Evolutionary conservation across 2,888 invertebrate genomes (phyloP), one percentile per base, ranked within the genome.

Genomic region (Amphimallon solstitiale): DNA sequence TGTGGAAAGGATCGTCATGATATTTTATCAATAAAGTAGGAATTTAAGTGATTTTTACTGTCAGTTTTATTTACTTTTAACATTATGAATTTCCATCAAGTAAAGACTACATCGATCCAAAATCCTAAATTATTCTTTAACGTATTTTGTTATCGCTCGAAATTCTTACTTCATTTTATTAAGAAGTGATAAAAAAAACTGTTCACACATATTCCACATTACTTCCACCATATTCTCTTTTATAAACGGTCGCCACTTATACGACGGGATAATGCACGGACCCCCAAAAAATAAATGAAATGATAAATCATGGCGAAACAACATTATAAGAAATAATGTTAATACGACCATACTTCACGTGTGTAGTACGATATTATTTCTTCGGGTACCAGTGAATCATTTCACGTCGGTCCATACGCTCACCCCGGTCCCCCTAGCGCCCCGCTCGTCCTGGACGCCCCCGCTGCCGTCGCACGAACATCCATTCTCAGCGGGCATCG

Each of bases 401-500:
- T 70, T 68, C 71, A 29, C 29, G 29, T 29, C 29, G 29, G 29
- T 29, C 29, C 29, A 29, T 29, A 9, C 29, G 29, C 6, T 5
- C 72, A 71, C 73, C 72, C 71, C 70, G 17, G 45, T 14, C 34
- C 43, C 63, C 45, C 23, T 14, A 19, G 51, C 46, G 14, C 29
- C 29, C 29, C 29, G 29, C 29, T 7, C 5, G 7, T 29, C 29
- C 5, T 29, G 29, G 29, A 29, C 29, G 29, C 29, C 29, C 70
- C 69, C 72, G 69, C 65, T 68, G 68, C 63, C 71, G 69, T 69
- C 63, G 70, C 69, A 72, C 72, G 77, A 77, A 79, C 79, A 79
- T 78, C 76, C 75, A 68, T 69, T 71, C 80, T 61, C 80, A 78
- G 80, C 79, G 72, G 79, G 80, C 69, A 69, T 70, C 77, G 78